phyloP scores from a whole-genome alignment of 2,113 vertebrate species.

The Proteles cristata region DNA sequence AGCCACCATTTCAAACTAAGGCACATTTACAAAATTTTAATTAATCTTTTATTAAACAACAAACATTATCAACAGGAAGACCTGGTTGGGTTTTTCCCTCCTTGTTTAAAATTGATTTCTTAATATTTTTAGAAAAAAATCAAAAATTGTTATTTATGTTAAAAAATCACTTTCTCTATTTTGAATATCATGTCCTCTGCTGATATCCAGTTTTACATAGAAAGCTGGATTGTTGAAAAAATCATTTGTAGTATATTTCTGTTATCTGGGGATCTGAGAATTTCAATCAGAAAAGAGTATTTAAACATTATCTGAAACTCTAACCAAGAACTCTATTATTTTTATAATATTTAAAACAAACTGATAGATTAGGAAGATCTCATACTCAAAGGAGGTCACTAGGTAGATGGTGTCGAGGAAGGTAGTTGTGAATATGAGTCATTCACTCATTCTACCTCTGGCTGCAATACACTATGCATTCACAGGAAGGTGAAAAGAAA shows the following conservation, averaged over 20 bases:
- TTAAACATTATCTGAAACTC: neutral
- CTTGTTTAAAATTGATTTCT: slow-evolving; percentile 53
- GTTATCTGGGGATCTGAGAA: neutral
- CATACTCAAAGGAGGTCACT: neutral
- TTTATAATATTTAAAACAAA: neutral
- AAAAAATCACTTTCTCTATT: slow-evolving; percentile 45
- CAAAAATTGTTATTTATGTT: slow-evolving; percentile 68
- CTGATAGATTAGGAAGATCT: neutral
- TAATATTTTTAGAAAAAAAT: slow-evolving; percentile 68
- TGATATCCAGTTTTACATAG: slow-evolving; percentile 46
- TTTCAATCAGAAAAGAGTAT: neutral
- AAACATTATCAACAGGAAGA: slow-evolving; percentile 73
- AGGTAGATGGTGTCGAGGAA: neutral
- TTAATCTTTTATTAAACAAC: slow-evolving; percentile 78
- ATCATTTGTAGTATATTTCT: neutral
- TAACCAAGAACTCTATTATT: neutral
- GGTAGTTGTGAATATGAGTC: neutral
- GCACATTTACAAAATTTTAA: slow-evolving; percentile 78
- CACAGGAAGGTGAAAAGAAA: neutral
- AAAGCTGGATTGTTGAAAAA: neutral
- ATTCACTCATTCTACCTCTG: neutral
- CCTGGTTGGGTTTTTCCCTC: slow-evolving; percentile 29
- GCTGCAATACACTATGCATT: neutral
- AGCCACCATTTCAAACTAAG: slow-evolving; percentile 76
- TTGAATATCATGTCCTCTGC: slow-evolving; percentile 46